Conservation (phyloP, 2,888 invertebrate species). For the Ochropacha duplaris region DNA sequence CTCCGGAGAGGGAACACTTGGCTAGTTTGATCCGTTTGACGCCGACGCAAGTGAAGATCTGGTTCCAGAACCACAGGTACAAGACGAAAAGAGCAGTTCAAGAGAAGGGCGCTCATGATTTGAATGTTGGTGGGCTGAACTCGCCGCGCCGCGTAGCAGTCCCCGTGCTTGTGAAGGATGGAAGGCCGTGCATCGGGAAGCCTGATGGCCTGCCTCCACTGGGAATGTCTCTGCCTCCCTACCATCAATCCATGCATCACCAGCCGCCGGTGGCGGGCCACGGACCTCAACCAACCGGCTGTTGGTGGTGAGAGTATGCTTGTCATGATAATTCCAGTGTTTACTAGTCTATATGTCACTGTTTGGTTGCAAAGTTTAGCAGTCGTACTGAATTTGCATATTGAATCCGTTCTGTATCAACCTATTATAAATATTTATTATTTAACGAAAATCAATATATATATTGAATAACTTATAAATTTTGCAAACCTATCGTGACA, state of each 20-base stretch:
- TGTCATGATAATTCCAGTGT: constrained; percentile 39
- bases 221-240: constrained; percentile 78
- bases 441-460: too few species aligned
- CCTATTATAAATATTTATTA: too few species aligned
- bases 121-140: constrained; percentile 86
- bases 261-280: constrained; percentile 66
- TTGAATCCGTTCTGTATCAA: too few species aligned
- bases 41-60: constrained; percentile 99
- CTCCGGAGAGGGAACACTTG: constrained; percentile 98
- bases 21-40: constrained; percentile 97
- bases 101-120: constrained; percentile 91
- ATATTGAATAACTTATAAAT: background rate
- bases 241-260: constrained; percentile 74
- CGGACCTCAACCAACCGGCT: constrained; percentile 66
- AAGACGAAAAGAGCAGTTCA: constrained; percentile 99
- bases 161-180: constrained; percentile 96
- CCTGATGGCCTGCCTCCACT: constrained; percentile 78
- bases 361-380: constrained; percentile 24
- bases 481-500: constrained; percentile 16
- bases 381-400: background rate
- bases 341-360: constrained; percentile 62
- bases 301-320: constrained; percentile 79
- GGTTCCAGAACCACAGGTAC: constrained; percentile 99
- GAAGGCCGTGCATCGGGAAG: constrained; percentile 92
- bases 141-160: constrained; percentile 97